Conservation (phyloP, 1,140 invertebrate species). For the Ridgeia piscesae region DNA sequence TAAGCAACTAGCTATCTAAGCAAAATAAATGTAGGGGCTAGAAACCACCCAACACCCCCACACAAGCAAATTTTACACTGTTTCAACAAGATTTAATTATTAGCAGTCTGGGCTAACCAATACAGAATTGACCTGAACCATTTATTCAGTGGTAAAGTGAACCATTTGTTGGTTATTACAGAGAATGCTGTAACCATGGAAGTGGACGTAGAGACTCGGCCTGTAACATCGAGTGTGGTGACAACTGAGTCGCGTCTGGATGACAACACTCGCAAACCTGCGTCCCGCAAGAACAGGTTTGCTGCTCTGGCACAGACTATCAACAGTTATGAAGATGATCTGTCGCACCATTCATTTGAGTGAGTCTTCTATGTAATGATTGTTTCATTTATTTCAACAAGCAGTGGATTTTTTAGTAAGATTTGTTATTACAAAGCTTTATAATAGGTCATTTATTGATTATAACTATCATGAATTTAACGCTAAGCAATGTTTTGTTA, state of each 20-base stretch:
- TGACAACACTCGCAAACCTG: neutral
- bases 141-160: neutral
- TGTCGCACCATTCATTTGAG: constrained; percentile 39
- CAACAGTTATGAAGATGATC: constrained; percentile 53
- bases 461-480: neutral
- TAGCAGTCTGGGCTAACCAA: too few relatives aligned
- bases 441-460: neutral
- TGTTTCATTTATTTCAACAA: too few relatives aligned
- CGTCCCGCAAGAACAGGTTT: constrained; percentile 33
- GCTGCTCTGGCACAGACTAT: constrained; percentile 47
- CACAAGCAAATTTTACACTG: too few relatives aligned
- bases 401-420: neutral
- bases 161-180: neutral
- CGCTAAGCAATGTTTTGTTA: neutral
- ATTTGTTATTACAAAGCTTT: neutral
- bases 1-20: too few relatives aligned
- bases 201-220: neutral
- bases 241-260: neutral
- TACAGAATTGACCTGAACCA: too few relatives aligned
- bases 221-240: neutral
- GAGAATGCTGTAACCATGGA: neutral
- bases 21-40: too few relatives aligned
- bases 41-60: too few relatives aligned
- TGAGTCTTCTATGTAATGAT: constrained; percentile 18
- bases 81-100: too few relatives aligned